Conservation (phyloP, 2,888 invertebrate species). For the Galerucella calmariensis region DNA sequence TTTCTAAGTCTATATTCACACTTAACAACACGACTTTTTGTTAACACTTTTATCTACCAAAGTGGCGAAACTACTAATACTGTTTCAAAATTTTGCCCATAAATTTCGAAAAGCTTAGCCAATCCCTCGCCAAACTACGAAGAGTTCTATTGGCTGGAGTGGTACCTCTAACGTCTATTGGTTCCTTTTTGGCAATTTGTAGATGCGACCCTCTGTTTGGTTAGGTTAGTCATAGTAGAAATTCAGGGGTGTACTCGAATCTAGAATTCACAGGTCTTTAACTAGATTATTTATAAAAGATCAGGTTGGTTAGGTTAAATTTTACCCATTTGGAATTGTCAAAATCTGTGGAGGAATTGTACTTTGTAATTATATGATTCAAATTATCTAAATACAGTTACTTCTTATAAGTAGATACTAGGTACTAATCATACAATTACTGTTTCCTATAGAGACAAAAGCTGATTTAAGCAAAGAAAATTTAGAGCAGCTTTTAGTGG, state of each 20-base stretch:
- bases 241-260: neutral
- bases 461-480: too few relatives aligned
- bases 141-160: neutral
- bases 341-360: too few relatives aligned
- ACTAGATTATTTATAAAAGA: too few relatives aligned
- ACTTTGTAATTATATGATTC: too few relatives aligned
- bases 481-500: too few relatives aligned
- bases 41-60: slow-evolving; percentile 1
- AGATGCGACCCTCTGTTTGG: neutral
- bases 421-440: too few relatives aligned
- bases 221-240: neutral
- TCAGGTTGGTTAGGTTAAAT: too few relatives aligned
- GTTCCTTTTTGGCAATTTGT: neutral
- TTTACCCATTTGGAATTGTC: too few relatives aligned
- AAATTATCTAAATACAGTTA: too few relatives aligned
- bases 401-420: too few relatives aligned
- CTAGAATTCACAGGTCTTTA: too few relatives aligned
- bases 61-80: neutral
- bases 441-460: too few relatives aligned
- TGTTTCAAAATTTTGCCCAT: neutral
- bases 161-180: neutral
- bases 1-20: neutral
- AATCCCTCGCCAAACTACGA: neutral
- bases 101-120: neutral
- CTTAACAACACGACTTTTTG: neutral